Evolutionary conservation across 2,113 vertebrate genomes (phyloP), one percentile per base, ranked within the genome.

Genomic region (Macquaria ambigua): DNA sequence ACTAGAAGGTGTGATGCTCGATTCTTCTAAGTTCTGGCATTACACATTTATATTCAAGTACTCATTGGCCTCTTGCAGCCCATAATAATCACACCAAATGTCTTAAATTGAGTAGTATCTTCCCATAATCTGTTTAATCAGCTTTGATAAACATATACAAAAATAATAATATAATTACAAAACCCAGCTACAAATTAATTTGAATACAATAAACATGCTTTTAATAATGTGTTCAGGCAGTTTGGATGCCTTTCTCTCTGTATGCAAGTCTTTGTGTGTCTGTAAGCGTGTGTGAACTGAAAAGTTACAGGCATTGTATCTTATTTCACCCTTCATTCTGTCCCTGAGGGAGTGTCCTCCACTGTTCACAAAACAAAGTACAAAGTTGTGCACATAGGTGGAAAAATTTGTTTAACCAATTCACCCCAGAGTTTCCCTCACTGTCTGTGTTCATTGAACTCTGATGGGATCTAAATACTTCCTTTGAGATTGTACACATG

Each of bases 361-460:
- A 31, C 77, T 83, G 90, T 91, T 89, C 87, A 89, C 86, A 56
- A 88, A 90, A 92, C 90, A 93, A 93, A 92, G 79, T 62, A 52
- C 71, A 77, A 31, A 31, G 74, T 77, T 88, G 90, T 87, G 63
- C 84, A 86, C 46, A 61, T 77, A 88, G 87, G 89, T 91, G 90
- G 79, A 87, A 93, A 82, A 31, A 74, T 92, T 77, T 67, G 81
- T 92, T 92, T 91, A 92, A 91, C 89, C 87, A 79, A 48, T 84
- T 93, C 81, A 86, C 91, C 93, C 85, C 85, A 73, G 77, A 69
- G 85, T 88, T 74, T 79, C 70, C 72, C 79, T 83, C 79, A 82
- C 85, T 91, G 85, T 92, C 76, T 88, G 82, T 86, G 89, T 79
- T 85, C 89, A 90, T n/a, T 93, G 87, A 93, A 87, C 86, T 91